These are phyloP conservation scores for Apis laboriosa DNA, from an alignment of 1,140 invertebrate genomes.

Conservation along the genomic window DNA sequence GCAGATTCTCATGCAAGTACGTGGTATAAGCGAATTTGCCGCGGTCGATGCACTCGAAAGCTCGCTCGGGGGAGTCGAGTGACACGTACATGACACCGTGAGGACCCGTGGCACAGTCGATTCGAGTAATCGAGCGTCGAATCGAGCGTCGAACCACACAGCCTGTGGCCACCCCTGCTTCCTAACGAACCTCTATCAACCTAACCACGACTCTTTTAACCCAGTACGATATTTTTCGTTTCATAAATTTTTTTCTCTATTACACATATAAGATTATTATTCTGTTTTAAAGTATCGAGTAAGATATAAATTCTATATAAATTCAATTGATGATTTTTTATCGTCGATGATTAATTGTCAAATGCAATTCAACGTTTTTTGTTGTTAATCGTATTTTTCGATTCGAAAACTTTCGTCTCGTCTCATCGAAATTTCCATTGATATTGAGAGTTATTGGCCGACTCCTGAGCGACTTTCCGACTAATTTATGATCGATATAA, in stretches of 20 bases:
- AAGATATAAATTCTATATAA: no score
- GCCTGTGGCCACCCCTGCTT: not conserved
- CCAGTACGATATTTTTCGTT: not conserved
- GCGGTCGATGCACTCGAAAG: slow-evolving; percentile 50
- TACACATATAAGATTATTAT: not conserved
- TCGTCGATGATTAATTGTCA: not conserved
- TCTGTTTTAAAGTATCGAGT: no score
- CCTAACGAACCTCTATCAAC: slow-evolving; percentile 8
- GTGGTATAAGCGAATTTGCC: slow-evolving; percentile 43
- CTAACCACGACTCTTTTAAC: not conserved
- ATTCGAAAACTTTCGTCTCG: not conserved
- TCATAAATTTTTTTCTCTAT: not conserved
- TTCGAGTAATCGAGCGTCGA: slow-evolving; percentile 33
- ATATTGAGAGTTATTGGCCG: slow-evolving; percentile 28
- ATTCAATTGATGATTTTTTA: no score
- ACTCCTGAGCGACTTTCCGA: slow-evolving; percentile 24
- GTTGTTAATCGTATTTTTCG: not conserved
- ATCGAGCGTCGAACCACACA: slow-evolving; percentile 11
- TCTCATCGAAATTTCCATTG: not conserved
- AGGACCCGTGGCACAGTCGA: slow-evolving; percentile 16
- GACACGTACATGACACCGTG: slow-evolving; percentile 37
- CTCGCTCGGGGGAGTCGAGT: slow-evolving; percentile 35
- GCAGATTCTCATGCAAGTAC: slow-evolving; percentile 54
- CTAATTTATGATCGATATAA: slow-evolving; percentile 64
- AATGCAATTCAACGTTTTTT: not conserved